Conservation (phyloP, 2,888 invertebrate genomes). For the Mermis nigrescens region DNA sequence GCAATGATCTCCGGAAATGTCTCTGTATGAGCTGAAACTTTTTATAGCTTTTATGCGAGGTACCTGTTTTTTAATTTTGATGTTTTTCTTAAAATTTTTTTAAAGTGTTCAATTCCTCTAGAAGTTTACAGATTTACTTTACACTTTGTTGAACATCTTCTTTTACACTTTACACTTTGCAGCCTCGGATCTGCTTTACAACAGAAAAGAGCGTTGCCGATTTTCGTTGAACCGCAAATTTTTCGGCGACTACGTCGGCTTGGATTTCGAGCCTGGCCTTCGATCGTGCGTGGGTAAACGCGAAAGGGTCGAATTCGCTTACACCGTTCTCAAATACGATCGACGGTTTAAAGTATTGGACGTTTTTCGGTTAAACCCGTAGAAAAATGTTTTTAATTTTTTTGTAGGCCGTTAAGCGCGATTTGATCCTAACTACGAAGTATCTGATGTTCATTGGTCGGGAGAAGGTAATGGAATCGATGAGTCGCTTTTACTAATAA, state of each 20-base stretch:
- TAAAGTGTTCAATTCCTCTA: neutral
- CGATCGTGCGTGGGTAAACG: slow-evolving; percentile 43
- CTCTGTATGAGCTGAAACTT: too few species aligned
- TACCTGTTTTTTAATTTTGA: too few species aligned
- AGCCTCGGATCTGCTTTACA: slow-evolving; percentile 39
- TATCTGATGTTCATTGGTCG: slow-evolving; percentile 45
- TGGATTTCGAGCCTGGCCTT: slow-evolving; percentile 44
- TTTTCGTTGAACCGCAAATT: slow-evolving; percentile 48
- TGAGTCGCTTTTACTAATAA: too few species aligned
- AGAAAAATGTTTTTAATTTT: slow-evolving; percentile 3
- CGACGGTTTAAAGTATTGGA: slow-evolving; percentile 47
- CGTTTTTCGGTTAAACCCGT: too few species aligned
- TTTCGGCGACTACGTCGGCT: slow-evolving; percentile 49
- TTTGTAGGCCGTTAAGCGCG: slow-evolving; percentile 41
- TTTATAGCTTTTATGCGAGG: too few species aligned
- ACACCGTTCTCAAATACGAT: slow-evolving; percentile 47
- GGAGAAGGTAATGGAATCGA: slow-evolving; percentile 42
- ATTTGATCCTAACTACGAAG: slow-evolving; percentile 44
- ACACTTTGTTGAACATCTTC: neutral
- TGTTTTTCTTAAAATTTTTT: too few species aligned
- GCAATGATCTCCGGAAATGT: too few species aligned
- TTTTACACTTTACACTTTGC: slow-evolving; percentile 8
- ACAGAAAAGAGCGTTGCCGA: slow-evolving; percentile 45
- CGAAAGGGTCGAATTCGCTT: slow-evolving; percentile 48
- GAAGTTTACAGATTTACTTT: neutral